Conservation (phyloP, 2,797 vertebrate genomes). For the Iguana delicatissima region DNA sequence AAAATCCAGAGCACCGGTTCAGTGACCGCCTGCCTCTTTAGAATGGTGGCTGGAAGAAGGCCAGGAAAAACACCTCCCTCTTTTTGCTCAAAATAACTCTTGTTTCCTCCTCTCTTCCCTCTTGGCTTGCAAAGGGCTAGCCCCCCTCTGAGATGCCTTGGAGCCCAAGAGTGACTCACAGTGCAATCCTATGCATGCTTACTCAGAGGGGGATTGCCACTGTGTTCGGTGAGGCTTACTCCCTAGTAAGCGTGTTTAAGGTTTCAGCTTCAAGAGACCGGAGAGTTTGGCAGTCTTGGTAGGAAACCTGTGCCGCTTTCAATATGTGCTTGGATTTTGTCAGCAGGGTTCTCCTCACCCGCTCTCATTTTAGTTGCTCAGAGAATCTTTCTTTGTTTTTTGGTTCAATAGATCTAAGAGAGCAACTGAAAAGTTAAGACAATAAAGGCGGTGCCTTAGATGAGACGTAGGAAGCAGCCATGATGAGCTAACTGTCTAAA, state of each 20-base stretch:
- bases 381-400: conserved; percentile 2
- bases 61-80: conserved; percentile 70
- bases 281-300: background rate
- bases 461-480: background rate
- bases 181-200: background rate
- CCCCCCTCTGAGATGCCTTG: background rate
- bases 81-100: conserved; percentile 74
- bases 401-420: background rate
- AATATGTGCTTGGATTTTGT: conserved; percentile 29
- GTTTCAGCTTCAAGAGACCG: background rate
- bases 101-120: conserved; percentile 73
- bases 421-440: background rate
- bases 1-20: conserved; percentile 61
- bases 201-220: background rate
- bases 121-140: conserved; percentile 55
- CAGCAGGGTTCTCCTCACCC: conserved; percentile 40
- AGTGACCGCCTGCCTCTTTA: conserved; percentile 60
- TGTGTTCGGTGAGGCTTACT: background rate
- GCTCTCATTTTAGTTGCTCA: conserved; percentile 45
- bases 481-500: background rate
- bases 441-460: too few relatives aligned
- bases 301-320: background rate
- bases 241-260: background rate
- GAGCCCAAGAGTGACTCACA: background rate
- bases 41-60: conserved; percentile 59